These are phyloP conservation scores for Dryoscopus gambensis DNA, from an alignment of 2,113 vertebrate species.

Conservation along the genomic window DNA sequence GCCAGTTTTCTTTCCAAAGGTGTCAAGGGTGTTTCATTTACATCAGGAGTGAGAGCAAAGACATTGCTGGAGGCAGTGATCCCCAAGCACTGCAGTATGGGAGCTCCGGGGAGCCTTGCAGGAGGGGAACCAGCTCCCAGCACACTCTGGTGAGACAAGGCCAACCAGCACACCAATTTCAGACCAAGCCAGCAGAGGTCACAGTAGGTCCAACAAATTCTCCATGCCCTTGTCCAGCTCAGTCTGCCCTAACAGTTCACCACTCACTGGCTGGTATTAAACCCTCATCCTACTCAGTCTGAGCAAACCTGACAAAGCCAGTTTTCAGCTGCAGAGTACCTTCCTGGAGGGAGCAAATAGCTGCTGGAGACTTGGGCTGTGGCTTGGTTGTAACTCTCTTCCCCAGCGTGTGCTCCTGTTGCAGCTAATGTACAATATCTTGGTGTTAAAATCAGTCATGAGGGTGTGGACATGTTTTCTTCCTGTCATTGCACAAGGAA, in stretches of 20 bases:
- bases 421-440: neutral
- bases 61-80: neutral
- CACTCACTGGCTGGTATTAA: neutral
- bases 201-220: constrained; percentile 52
- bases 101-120: neutral
- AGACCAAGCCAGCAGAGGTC: constrained; percentile 67
- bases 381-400: neutral
- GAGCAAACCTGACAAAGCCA: neutral
- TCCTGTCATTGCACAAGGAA: neutral
- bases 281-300: neutral
- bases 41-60: neutral
- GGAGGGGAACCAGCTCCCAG: neutral
- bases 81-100: neutral
- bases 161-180: constrained; percentile 2
- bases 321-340: neutral
- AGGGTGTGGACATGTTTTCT: constrained; percentile 4
- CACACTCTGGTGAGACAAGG: neutral
- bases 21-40: neutral
- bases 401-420: rapidly evolving
- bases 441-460: neutral
- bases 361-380: neutral
- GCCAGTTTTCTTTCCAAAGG: neutral
- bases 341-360: neutral
- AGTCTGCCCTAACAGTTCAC: neutral
- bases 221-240: neutral